A percentile compares a stretch with the other conserved stretches of the same genome.
phyloP scores from a whole-genome alignment of 2,888 invertebrate genomes.

The Periphyllus acericola region DNA sequence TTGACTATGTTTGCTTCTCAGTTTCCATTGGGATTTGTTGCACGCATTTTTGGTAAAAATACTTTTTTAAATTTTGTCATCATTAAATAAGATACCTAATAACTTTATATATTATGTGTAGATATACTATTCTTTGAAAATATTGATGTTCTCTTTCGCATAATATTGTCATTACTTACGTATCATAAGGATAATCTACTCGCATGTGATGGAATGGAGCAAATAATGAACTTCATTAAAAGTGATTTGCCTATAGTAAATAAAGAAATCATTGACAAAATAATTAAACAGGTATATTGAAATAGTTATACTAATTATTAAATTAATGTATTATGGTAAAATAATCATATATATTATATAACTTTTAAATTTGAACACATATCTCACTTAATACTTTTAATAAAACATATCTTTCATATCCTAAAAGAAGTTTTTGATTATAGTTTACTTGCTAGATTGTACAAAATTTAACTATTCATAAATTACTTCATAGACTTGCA shows the following conservation, averaged over 20 bases:
- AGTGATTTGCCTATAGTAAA: slow-evolving; percentile 80
- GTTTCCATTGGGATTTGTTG: slow-evolving; percentile 94
- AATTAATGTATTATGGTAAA: background rate
- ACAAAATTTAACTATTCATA: no score
- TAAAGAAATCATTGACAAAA: slow-evolving; percentile 76
- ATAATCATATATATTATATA: no score
- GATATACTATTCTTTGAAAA: slow-evolving; percentile 92
- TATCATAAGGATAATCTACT: slow-evolving; percentile 86
- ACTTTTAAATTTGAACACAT: no score
- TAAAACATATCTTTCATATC: no score
- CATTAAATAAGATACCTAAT: background rate
- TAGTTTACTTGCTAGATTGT: no score
- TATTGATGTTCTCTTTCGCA: slow-evolving; percentile 86
- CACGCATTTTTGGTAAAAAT: slow-evolving; percentile 85
- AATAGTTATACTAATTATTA: slow-evolving; percentile 14
- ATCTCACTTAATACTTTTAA: no score
- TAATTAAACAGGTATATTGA: slow-evolving; percentile 81
- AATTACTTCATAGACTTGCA: no score
- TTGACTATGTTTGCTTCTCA: slow-evolving; percentile 95
- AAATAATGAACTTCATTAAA: slow-evolving; percentile 92
- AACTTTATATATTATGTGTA: slow-evolving; percentile 67
- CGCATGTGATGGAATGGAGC: slow-evolving; percentile 89
- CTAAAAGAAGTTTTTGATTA: no score
- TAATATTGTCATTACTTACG: slow-evolving; percentile 84
- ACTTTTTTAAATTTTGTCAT: background rate